These are phyloP conservation scores for Drosophila punjabiensis DNA, from an alignment of 1,140 invertebrate genomes.

Conservation along the genomic window DNA sequence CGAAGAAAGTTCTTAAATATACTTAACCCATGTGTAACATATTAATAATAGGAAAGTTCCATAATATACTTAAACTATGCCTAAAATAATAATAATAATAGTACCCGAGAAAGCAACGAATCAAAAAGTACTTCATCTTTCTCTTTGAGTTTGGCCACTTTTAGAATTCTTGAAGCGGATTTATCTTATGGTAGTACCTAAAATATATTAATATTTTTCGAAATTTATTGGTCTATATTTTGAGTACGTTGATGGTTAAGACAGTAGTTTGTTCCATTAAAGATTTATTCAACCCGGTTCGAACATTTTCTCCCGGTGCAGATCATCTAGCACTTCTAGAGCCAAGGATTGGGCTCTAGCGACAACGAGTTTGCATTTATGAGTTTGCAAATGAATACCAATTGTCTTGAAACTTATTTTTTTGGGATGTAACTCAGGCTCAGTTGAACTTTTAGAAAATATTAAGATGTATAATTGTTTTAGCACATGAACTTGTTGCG, in stretches of 20 bases:
- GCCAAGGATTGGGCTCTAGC: background rate
- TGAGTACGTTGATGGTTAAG: background rate
- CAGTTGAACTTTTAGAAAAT: background rate
- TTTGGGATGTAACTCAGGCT: background rate
- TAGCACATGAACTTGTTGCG: constrained; percentile 52
- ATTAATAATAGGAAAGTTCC: too few species aligned
- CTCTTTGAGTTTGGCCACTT: too few species aligned
- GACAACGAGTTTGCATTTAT: background rate
- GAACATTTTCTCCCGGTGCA: background rate
- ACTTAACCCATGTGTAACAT: too few species aligned
- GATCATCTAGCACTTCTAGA: background rate
- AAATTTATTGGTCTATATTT: constrained; percentile 1
- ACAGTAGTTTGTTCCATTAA: background rate
- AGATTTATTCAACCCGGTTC: background rate
- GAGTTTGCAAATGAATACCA: background rate
- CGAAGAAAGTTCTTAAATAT: too few species aligned
- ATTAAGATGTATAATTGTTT: background rate
- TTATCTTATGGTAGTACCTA: too few species aligned
- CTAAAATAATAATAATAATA: too few species aligned
- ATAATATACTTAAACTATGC: too few species aligned
- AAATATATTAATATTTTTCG: too few species aligned
- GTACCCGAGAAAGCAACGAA: too few species aligned
- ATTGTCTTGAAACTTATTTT: background rate
- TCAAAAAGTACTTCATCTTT: too few species aligned
- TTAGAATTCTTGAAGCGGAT: too few species aligned